A percentile compares a stretch with the other conserved stretches of the same genome.
Evolutionary conservation across 1,140 invertebrate species (phyloP).

Genomic region (Drosophila jambulina): DNA sequence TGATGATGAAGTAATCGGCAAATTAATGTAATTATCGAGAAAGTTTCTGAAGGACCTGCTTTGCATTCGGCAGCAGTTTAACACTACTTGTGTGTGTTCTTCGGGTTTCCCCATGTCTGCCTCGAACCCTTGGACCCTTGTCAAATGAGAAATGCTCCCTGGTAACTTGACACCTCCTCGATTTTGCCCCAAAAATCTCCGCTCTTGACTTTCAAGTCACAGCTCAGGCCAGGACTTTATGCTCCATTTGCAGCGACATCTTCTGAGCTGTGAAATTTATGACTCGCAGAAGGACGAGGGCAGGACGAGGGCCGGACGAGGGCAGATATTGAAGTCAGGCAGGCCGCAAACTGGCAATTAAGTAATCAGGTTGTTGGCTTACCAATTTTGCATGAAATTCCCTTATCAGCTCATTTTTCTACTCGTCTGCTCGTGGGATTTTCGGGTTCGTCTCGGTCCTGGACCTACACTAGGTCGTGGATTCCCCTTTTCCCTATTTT

Average conservation of each 20-base stretch:
- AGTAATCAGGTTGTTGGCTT: slow-evolving; percentile 83
- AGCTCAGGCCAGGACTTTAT: slow-evolving; percentile 46
- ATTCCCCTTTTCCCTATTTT: slow-evolving; percentile 12
- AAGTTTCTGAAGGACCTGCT: not conserved
- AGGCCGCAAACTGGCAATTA: slow-evolving; percentile 60
- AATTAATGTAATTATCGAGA: slow-evolving; percentile 12
- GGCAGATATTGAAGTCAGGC: slow-evolving; percentile 18
- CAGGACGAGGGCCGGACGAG: not conserved
- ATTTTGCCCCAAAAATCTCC: slow-evolving; percentile 23
- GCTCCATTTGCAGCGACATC: slow-evolving; percentile 57
- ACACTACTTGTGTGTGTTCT: slow-evolving; percentile 26
- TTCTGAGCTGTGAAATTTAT: slow-evolving; percentile 68
- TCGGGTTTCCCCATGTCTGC: slow-evolving; percentile 6
- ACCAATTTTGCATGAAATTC: slow-evolving; percentile 83
- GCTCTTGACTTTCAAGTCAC: slow-evolving; percentile 36
- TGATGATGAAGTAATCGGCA: slow-evolving; percentile 9
- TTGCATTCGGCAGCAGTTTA: not conserved
- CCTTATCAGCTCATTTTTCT: slow-evolving; percentile 76
- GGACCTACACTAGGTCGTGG: not conserved
- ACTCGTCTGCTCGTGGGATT: slow-evolving; percentile 29
- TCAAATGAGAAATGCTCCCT: slow-evolving; percentile 32
- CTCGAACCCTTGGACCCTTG: slow-evolving; percentile 27
- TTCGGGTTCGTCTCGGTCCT: slow-evolving; percentile 5
- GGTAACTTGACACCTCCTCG: slow-evolving; percentile 18
- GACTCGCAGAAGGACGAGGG: slow-evolving; percentile 13